Conservation (phyloP, 2,888 invertebrate genomes). For the Pristionchus arcanus region DNA sequence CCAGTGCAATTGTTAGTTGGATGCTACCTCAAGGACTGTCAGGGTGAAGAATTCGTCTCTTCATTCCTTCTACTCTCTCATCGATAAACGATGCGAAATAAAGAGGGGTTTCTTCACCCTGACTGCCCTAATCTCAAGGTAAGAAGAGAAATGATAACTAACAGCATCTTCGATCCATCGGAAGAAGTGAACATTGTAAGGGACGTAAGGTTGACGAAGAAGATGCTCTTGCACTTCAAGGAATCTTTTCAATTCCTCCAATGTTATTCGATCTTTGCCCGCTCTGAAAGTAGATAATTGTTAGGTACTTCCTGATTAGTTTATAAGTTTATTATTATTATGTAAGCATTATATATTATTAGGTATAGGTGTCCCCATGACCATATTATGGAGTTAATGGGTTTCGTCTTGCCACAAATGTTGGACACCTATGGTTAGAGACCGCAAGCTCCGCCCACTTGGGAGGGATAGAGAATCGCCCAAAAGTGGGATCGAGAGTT, state of each 20-base stretch:
- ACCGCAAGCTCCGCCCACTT: too few species aligned
- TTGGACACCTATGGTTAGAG: too few species aligned
- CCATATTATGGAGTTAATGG: too few species aligned
- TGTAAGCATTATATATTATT: too few species aligned
- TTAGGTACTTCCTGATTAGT: not conserved
- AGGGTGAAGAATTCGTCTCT: not conserved
- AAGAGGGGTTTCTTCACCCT: not conserved
- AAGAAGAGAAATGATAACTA: constrained; percentile 56
- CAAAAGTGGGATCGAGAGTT: too few species aligned
- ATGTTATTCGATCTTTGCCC: constrained; percentile 78
- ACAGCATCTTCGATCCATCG: constrained; percentile 79
- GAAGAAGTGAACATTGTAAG: constrained; percentile 78
- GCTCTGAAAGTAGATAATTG: constrained; percentile 64
- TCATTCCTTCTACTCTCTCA: not conserved
- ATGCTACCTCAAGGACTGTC: not conserved
- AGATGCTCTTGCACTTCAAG: constrained; percentile 79
- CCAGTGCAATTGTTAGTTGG: constrained; percentile 9
- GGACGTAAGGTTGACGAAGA: constrained; percentile 77
- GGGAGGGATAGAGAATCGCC: too few species aligned
- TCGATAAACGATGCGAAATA: not conserved
- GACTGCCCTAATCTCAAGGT: too few species aligned
- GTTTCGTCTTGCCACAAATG: too few species aligned
- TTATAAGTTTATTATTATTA: too few species aligned
- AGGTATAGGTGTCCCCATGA: too few species aligned
- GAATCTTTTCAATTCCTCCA: constrained; percentile 79